phyloP scores from a whole-genome alignment of 92 coral and sea anemone genomes.

The Epizoanthus scotinus region DNA sequence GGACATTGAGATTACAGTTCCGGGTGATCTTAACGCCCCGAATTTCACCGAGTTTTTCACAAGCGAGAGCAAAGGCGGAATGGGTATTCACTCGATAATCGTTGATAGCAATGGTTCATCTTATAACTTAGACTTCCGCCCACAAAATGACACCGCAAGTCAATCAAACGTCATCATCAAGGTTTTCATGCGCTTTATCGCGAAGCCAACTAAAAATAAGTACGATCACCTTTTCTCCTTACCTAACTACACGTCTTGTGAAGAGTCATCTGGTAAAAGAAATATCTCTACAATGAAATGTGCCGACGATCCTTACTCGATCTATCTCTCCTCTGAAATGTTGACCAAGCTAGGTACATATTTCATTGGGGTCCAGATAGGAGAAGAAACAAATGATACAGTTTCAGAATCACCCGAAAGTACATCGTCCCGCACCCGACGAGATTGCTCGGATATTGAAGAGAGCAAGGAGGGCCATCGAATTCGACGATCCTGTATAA shows the following conservation, averaged over 20 bases:
- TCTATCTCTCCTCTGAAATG: slow-evolving; percentile 9
- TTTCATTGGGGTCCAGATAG: slow-evolving; percentile 17
- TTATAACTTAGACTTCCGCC: background rate
- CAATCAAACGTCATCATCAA: background rate
- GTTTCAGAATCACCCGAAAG: background rate
- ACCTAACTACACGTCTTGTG: slow-evolving; percentile 27
- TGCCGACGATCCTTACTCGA: slow-evolving; percentile 18
- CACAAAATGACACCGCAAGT: background rate
- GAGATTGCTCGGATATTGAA: slow-evolving; percentile 4
- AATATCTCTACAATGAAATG: background rate
- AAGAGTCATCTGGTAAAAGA: background rate
- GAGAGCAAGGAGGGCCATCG: background rate
- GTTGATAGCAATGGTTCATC: slow-evolving; percentile 20
- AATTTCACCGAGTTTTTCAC: slow-evolving; percentile 38
- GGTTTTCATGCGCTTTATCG: slow-evolving; percentile 26
- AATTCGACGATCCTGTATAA: slow-evolving; percentile 18
- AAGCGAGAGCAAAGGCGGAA: background rate
- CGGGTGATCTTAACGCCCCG: slow-evolving; percentile 7
- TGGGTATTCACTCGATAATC: slow-evolving; percentile 22
- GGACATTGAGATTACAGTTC: slow-evolving; percentile 30
- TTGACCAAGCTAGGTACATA: slow-evolving; percentile 17
- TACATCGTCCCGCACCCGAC: background rate
- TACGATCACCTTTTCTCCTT: slow-evolving; percentile 5
- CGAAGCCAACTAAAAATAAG: slow-evolving; percentile 10
- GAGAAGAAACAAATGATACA: background rate